Conservation (phyloP, 2,113 vertebrate species). For the Cephalopterus ornatus region DNA sequence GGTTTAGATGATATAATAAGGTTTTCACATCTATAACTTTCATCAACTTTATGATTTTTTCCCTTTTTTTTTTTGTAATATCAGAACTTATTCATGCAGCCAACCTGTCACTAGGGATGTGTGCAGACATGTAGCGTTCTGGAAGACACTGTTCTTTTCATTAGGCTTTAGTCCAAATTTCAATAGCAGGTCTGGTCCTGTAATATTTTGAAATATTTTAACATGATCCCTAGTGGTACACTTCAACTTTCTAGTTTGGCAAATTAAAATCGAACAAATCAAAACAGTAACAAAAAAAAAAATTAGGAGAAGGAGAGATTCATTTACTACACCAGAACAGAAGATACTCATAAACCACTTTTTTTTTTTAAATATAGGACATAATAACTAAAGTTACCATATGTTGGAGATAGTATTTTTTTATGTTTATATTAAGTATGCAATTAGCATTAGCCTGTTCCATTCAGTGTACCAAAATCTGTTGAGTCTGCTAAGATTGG, state of each 20-base stretch:
- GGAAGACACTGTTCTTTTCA: background rate
- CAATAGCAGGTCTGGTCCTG: background rate
- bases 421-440: background rate
- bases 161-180: background rate
- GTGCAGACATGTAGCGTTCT: background rate
- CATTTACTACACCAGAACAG: background rate
- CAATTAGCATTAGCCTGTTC: background rate
- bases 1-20: background rate
- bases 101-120: background rate
- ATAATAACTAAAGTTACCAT: background rate
- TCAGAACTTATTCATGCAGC: background rate
- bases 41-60: background rate
- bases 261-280: background rate
- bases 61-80: background rate
- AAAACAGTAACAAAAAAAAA: background rate
- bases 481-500: background rate
- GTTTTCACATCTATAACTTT: background rate
- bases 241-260: background rate
- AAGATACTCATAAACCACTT: rapidly evolving
- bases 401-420: background rate
- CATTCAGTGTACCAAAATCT: background rate
- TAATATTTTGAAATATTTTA: background rate
- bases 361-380: background rate
- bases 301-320: background rate
- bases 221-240: background rate